These are phyloP conservation scores for Lordiphosa andalusiaca DNA, from an alignment of 2,888 invertebrate species.

Conservation along the genomic window DNA sequence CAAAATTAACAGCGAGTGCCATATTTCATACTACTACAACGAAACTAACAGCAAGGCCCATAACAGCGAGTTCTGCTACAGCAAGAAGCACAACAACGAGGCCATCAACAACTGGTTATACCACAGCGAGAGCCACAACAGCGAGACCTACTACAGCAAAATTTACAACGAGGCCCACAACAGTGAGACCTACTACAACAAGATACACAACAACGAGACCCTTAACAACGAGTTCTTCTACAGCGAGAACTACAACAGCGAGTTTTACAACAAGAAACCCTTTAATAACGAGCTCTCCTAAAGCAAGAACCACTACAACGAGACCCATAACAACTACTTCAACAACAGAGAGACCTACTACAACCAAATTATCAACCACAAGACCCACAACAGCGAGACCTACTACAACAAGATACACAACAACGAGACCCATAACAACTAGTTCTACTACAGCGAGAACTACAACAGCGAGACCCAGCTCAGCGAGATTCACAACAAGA, in stretches of 20 bases:
- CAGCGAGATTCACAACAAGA: conserved; percentile 15
- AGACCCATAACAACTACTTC: conserved; percentile 3
- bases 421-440: conserved; percentile 15
- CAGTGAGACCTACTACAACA: conserved; percentile 10
- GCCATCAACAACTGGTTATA: neutral
- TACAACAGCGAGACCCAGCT: conserved; percentile 8
- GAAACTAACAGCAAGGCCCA: conserved; percentile 17
- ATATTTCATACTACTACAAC: conserved; percentile 13
- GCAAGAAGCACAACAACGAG: conserved; percentile 1
- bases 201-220: conserved; percentile 7
- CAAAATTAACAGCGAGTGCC: neutral
- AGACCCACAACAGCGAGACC: conserved; percentile 5
- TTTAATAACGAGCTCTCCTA: conserved; percentile 12
- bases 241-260: no score
- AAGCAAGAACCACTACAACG: neutral
- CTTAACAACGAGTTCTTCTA: neutral
- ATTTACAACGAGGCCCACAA: conserved; percentile 2
- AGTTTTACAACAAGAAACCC: no score
- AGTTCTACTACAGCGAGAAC: conserved; percentile 16
- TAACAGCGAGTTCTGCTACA: conserved; percentile 6
- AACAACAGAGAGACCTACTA: conserved; percentile 10
- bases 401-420: conserved; percentile 2
- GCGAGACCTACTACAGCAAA: conserved; percentile 9
- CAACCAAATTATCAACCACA: conserved; percentile 8
- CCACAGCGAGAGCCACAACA: conserved; percentile 12